phyloP scores from a whole-genome alignment of 2,797 vertebrate genomes.

The Lagorchestes hirsutus region DNA sequence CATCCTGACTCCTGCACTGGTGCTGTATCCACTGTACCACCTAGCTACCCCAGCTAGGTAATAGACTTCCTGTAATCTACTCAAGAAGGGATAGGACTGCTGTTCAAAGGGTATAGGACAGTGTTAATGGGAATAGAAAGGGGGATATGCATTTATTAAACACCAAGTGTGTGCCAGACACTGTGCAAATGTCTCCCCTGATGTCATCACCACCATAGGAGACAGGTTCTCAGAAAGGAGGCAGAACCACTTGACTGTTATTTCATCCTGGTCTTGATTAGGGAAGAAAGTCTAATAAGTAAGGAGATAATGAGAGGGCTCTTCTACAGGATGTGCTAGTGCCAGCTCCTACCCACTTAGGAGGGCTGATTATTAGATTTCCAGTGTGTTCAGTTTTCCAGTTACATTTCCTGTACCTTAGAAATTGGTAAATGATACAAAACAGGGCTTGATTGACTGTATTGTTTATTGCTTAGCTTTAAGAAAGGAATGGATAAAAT shows the following conservation, averaged over 20 bases:
- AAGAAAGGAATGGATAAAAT: background rate
- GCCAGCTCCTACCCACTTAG: background rate
- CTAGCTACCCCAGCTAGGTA: too few species aligned
- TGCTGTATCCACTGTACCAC: too few species aligned
- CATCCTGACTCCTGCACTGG: too few species aligned
- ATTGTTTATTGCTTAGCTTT: background rate
- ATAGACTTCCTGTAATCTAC: too few species aligned
- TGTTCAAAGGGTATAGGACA: too few species aligned
- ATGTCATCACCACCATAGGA: background rate
- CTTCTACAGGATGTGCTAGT: background rate
- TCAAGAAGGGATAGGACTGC: too few species aligned
- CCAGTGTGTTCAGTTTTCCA: too few species aligned
- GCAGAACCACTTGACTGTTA: background rate
- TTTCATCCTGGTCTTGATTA: background rate
- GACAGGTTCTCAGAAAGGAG: background rate
- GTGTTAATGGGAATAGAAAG: too few species aligned
- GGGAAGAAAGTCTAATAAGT: background rate
- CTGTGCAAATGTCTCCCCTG: background rate
- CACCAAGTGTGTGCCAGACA: background rate
- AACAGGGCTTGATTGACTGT: background rate
- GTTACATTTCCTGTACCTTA: background rate
- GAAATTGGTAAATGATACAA: background rate
- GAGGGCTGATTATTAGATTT: background rate
- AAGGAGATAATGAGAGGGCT: background rate
- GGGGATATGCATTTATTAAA: background rate